phyloP scores from a whole-genome alignment of 2,888 invertebrate genomes.

The Rhabditoides inermis region DNA sequence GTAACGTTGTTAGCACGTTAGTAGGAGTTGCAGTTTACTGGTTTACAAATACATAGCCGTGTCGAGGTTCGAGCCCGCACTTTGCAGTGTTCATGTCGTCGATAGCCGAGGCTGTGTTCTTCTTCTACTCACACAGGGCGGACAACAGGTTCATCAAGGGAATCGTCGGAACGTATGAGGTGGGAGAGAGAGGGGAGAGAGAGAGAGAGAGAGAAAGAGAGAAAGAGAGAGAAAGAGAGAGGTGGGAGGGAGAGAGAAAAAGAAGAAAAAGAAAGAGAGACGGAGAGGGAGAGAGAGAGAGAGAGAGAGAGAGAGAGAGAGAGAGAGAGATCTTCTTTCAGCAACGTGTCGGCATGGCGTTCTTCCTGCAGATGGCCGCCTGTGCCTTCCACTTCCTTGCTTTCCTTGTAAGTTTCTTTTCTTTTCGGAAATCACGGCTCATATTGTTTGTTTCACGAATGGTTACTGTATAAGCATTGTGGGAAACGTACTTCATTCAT shows the following conservation, averaged over 20 bases:
- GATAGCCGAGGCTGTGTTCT: slow-evolving; percentile 49
- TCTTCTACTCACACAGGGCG: slow-evolving; percentile 50
- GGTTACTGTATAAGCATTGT: no score
- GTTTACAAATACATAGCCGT: no score
- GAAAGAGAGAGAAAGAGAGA: not conserved
- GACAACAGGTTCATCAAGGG: slow-evolving; percentile 51
- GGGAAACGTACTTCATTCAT: no score
- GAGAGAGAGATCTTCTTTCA: slow-evolving; percentile 12
- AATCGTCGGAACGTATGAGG: slow-evolving; percentile 51
- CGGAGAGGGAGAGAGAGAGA: not conserved
- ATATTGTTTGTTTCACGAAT: not conserved
- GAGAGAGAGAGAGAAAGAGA: not conserved
- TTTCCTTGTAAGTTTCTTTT: slow-evolving; percentile 25
- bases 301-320: not conserved
- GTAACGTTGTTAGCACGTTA: no score
- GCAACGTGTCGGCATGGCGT: slow-evolving; percentile 49
- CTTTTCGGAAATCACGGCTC: no score
- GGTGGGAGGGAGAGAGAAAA: not conserved
- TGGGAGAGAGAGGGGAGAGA: slow-evolving; percentile 6
- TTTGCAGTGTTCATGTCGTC: slow-evolving; percentile 48
- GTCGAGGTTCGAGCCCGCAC: no score
- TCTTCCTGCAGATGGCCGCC: slow-evolving; percentile 50
- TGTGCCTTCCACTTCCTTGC: slow-evolving; percentile 46
- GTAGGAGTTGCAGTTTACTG: no score
- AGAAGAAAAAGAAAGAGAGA: not conserved